These are phyloP conservation scores for Campoletis raptor DNA, from an alignment of 2,888 invertebrate genomes.

Conservation along the genomic window DNA sequence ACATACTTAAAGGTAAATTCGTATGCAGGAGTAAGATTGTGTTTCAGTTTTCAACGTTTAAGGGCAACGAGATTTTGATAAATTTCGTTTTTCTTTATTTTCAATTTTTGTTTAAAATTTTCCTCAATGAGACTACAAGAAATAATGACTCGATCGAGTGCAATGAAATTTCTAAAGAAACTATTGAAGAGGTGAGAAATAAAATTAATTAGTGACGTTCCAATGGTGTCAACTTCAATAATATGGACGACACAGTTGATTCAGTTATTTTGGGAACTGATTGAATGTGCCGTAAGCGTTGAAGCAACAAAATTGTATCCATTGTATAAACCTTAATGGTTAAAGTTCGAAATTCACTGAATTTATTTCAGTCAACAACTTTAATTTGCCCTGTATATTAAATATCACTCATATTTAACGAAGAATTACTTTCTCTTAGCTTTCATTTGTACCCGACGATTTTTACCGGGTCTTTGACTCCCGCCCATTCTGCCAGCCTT, in stretches of 20 bases:
- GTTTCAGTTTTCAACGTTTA: neutral
- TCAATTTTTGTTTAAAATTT: neutral
- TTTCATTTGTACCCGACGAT: slow-evolving; percentile 85
- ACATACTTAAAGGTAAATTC: neutral
- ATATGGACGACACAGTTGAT: neutral
- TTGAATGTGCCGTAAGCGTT: no score
- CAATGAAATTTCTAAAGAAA: neutral
- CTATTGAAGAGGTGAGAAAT: neutral
- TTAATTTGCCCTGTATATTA: neutral
- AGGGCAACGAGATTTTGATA: neutral
- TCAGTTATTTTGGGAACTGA: neutral
- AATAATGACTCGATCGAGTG: neutral
- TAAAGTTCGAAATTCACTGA: neutral
- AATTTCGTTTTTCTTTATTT: neutral
- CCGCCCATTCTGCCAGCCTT: slow-evolving; percentile 67
- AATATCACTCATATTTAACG: neutral
- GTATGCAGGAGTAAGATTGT: slow-evolving; percentile 1
- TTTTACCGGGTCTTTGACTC: slow-evolving; percentile 85
- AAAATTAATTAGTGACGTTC: neutral
- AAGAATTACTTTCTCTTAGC: slow-evolving; percentile 79
- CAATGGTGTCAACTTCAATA: neutral
- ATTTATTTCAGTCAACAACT: neutral
- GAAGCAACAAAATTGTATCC: neutral
- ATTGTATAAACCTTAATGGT: neutral
- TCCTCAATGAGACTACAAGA: neutral